phyloP scores from a whole-genome alignment of 2,113 vertebrate genomes.

The Brienomyrus brachyistius region DNA sequence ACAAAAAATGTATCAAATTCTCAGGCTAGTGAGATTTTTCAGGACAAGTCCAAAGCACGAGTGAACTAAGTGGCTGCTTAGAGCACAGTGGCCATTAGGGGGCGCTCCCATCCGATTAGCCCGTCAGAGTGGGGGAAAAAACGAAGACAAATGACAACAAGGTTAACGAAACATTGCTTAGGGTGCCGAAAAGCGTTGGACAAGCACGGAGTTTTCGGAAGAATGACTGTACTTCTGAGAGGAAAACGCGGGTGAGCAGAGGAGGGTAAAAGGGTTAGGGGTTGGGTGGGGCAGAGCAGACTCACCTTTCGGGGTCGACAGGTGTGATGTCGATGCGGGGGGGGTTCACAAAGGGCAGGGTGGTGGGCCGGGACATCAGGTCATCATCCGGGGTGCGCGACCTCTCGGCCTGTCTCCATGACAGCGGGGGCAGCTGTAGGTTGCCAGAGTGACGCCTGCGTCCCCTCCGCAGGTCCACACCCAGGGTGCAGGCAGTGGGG shows the following conservation, averaged over 20 bases:
- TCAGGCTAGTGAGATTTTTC: neutral
- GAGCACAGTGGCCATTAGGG: neutral
- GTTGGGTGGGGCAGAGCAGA: neutral
- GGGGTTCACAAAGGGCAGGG: conserved; percentile 66
- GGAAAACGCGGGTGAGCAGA: neutral
- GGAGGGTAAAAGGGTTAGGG: neutral
- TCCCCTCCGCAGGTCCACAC: conserved; percentile 78
- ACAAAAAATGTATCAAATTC: neutral
- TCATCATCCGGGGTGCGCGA: conserved; percentile 74
- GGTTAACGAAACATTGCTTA: neutral
- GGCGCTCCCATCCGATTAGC: neutral
- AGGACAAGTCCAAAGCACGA: neutral
- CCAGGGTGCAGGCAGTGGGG: conserved; percentile 66
- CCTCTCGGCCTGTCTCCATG: conserved; percentile 75
- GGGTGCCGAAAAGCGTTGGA: neutral
- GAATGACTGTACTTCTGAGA: neutral
- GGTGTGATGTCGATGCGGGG: conserved; percentile 88
- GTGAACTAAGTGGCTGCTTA: neutral
- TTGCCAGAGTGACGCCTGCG: conserved; percentile 82
- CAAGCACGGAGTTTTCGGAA: neutral
- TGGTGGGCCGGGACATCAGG: conserved; percentile 69
- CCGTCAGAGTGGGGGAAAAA: neutral
- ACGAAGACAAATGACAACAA: neutral
- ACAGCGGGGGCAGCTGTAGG: conserved; percentile 79
- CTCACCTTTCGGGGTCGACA: conserved; percentile 78